phyloP scores from a whole-genome alignment of 2,797 vertebrate species.

The Mycteria americana region DNA sequence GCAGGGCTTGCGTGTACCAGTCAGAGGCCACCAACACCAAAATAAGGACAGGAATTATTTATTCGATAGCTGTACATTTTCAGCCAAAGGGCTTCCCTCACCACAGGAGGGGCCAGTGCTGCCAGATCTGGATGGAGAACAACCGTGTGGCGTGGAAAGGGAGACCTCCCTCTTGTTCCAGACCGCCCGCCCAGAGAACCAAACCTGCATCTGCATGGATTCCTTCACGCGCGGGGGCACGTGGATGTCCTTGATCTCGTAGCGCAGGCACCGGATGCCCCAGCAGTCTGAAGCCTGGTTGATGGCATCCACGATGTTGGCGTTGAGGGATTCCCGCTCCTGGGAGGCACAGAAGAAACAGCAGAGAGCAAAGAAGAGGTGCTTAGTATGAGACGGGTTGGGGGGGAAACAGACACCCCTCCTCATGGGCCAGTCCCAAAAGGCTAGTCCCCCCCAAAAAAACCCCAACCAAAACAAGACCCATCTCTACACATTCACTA shows the following conservation, averaged over 20 bases:
- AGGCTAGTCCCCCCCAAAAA: no score
- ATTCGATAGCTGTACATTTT: neutral
- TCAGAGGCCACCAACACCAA: neutral
- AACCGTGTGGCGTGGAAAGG: accelerated
- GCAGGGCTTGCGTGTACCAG: neutral
- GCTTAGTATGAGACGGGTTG: neutral
- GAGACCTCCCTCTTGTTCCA: neutral
- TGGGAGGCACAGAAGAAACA: constrained; percentile 24
- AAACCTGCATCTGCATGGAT: constrained; percentile 99
- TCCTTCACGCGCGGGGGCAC: constrained; percentile 94
- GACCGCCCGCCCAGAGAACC: neutral
- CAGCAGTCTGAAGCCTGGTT: constrained; percentile 92
- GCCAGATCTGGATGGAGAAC: neutral
- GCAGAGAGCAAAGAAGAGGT: neutral
- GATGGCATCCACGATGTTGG: constrained; percentile 93
- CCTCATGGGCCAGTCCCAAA: no score
- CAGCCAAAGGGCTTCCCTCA: neutral
- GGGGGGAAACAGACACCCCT: no score
- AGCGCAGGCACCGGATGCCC: constrained; percentile 95
- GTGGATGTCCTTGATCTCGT: constrained; percentile 97
- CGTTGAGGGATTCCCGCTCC: constrained; percentile 92
- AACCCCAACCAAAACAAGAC: neutral
- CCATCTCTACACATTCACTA: neutral
- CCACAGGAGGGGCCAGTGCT: accelerated
- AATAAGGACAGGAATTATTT: neutral